phyloP scores from a whole-genome alignment of 1,140 invertebrate species.

The Leptinotarsa lineolata region DNA sequence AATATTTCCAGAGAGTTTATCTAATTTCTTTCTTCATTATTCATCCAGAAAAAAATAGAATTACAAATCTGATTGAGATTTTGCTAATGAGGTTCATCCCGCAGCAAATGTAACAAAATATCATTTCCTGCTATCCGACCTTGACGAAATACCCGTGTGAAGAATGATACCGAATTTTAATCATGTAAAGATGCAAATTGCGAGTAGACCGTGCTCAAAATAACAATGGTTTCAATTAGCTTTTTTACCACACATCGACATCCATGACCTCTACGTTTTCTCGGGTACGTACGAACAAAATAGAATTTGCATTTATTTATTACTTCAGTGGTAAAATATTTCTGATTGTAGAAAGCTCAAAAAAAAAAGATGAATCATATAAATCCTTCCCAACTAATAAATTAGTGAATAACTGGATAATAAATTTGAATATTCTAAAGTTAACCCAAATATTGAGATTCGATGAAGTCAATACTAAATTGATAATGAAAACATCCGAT shows the following conservation, averaged over 20 bases:
- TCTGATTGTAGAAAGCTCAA: neutral
- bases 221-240: neutral
- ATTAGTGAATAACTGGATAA: neutral
- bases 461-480: no score
- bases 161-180: neutral
- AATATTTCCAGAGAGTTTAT: no score
- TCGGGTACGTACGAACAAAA: neutral
- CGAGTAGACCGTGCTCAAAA: neutral
- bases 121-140: neutral
- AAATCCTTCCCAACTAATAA: neutral
- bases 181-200: neutral
- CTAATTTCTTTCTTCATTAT: no score
- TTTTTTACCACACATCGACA: neutral
- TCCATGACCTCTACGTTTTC: neutral
- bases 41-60: no score
- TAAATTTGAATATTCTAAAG: neutral
- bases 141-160: slow-evolving; percentile 4
- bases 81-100: neutral
- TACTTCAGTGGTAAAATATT: neutral
- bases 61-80: neutral
- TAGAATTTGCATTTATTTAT: neutral
- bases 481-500: no score
- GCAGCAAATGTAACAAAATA: neutral
- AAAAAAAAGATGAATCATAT: neutral
- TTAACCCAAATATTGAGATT: neutral